phyloP scores from a whole-genome alignment of 1,140 invertebrate species.

The Papilio polytes region DNA sequence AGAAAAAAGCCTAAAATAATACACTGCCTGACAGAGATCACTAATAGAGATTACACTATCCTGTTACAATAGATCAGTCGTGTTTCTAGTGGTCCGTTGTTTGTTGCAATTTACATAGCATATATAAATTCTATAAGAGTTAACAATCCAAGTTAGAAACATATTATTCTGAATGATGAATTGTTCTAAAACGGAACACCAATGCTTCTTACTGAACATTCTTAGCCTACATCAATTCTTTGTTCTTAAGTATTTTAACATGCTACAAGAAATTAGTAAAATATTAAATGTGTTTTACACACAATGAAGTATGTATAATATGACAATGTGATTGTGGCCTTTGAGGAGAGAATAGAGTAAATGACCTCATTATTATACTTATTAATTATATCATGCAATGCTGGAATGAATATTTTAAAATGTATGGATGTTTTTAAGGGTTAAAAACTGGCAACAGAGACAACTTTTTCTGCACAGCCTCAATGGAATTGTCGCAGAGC shows the following conservation, averaged over 20 bases:
- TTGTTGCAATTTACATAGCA: constrained; percentile 14
- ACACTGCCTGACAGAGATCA: constrained; percentile 7
- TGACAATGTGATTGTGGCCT: neutral
- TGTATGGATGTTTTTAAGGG: constrained; percentile 48
- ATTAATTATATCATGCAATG: neutral
- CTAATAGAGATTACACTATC: constrained; percentile 19
- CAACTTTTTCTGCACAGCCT: constrained; percentile 82
- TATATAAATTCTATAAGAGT: neutral
- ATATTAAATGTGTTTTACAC: constrained; percentile 7
- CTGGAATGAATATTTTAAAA: neutral
- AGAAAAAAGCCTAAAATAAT: constrained; percentile 2
- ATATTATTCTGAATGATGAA: neutral
- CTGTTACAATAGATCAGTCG: neutral
- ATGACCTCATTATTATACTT: neutral
- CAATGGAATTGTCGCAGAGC: constrained; percentile 80
- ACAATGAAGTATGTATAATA: neutral
- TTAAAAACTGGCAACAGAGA: constrained; percentile 80
- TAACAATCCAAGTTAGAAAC: neutral
- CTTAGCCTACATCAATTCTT: neutral
- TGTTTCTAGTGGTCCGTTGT: neutral
- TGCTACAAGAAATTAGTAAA: neutral
- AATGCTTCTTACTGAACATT: neutral
- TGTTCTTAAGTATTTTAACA: constrained; percentile 11
- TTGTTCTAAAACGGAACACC: neutral
- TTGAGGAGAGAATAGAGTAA: constrained; percentile 6